Evolutionary conservation across 2,113 vertebrate genomes (phyloP), one percentile per base, ranked within the genome.

Genomic region (Dinomys branickii): DNA sequence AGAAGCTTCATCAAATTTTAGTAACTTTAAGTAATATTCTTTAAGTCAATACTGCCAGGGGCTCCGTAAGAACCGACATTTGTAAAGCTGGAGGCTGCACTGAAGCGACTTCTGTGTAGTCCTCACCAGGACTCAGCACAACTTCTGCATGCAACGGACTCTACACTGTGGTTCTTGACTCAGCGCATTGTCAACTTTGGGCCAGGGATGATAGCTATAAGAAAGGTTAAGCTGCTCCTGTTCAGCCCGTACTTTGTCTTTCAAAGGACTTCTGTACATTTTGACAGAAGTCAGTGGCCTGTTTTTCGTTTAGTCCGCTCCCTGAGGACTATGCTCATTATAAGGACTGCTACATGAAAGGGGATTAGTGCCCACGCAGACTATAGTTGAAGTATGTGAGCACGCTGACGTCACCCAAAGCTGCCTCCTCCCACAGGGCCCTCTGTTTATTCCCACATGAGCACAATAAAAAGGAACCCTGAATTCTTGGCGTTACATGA

Each of bases 21-120:
- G 86, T 38, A 87, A 97, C 97, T 98, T 98, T 96, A 96, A 97
- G 85, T 92, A 97, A 97, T 97, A 95, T 71, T 26, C 1, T 90
- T 96, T 71, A 20, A 88, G 38, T 93, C 95, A 95, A 41, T 33
- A 50, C 24, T 65, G 94, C 92, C 96, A 90, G 71, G 95, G 65
- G 84, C 78, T 96, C 22, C 9, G 78, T 33, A 22, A 65, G 67
- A 93, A 85, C 81, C 88, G 95, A 87, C 59, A 63, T 33, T 20
- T 47, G 65, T 44, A 93, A 47, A 97, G 85, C 86, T 73, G 95
- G 94, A 86, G 50, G 7, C 33, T 12, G 30, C 71, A 28, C 4
- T 1, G 24, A 44, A 28, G 44, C 38, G 65, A 65, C 93, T 59
- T 38, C 0, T 35, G 47, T 89, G 24, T 41, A n/a, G 97, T 75